Percentiles rank a stretch among this genome's conserved stretches.
Evolutionary conservation across 2,888 invertebrate genomes (phyloP).

Genomic region (Plebejus argus): DNA sequence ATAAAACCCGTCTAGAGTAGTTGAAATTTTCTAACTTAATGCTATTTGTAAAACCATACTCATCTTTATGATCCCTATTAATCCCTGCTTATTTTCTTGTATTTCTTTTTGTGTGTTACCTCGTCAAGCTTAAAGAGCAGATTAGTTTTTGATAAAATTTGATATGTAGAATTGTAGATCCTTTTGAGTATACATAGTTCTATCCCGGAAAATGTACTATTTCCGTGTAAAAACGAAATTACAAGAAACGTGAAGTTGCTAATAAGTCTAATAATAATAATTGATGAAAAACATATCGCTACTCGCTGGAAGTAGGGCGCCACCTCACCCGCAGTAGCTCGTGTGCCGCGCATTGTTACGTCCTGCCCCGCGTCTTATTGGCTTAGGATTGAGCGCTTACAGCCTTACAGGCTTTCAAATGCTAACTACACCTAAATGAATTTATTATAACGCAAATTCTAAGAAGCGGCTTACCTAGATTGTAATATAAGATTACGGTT

Average conservation of each 20-base stretch:
- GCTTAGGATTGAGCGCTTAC: constrained; percentile 36
- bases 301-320: neutral
- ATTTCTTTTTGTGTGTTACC: neutral
- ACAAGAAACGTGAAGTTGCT: too few relatives aligned
- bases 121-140: too few relatives aligned
- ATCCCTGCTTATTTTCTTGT: neutral
- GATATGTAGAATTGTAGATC: too few relatives aligned
- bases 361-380: constrained; percentile 33
- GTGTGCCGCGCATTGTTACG: constrained; percentile 26
- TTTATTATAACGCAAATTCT: constrained; percentile 34
- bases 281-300: neutral
- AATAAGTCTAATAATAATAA: too few relatives aligned
- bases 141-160: too few relatives aligned
- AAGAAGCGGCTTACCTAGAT: constrained; percentile 29
- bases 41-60: neutral
- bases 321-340: constrained; percentile 25
- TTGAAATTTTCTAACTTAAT: neutral
- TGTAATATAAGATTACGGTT: constrained; percentile 29
- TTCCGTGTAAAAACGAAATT: too few relatives aligned
- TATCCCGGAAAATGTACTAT: too few relatives aligned
- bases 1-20: neutral
- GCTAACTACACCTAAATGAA: constrained; percentile 37
- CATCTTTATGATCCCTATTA: neutral
- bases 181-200: too few relatives aligned
- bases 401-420: constrained; percentile 35